Base-by-base conservation (phyloP, 2,113 vertebrate genomes). In the Phocoena phocoena region DNA sequence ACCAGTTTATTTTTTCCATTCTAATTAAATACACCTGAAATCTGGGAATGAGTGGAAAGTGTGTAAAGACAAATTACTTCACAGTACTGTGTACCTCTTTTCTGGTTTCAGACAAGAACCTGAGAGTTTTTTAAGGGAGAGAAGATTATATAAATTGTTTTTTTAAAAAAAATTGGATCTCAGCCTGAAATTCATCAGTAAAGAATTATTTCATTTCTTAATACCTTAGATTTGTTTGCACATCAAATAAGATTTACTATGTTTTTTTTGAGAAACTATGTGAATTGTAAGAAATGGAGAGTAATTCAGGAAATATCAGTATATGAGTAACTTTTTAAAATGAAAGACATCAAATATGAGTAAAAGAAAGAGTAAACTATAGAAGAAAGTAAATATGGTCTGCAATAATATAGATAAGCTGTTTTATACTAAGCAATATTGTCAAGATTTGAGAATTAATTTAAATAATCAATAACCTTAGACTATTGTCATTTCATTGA, bases 371-470 rank as follows among this genome's bases (percentile, higher is more conserved):
- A 23, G 6, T 44, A 41, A 84, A 23, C 26, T 68, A 50, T 47
- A 86, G 5, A 60, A 81, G n/a, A 85, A 85, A 79, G 6, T 44
- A 76, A 86, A 55, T 81, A 82, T 62, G 41, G 86, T 60, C 23
- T 87, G 2, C 25, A 55, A 17, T 76, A 76, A 90, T 88, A 4
- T 55, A 93, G 84, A 62, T 94, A 94, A 81, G 18, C 4, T 93
- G 11, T 68, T 90, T 88, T 36, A 95, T 81, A 97, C 95, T 82
- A 95, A 77, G 47, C 38, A 84, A 95, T 96, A 38, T 55, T 93
- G 23, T 97, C 77, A 97, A 96, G 97, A 98, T 97, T 81, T 94
- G 44, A 91, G 95, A 50, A 17, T 97, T 95, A 65, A 90, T 96
- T 98, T 97, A 70, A 96, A 92, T 97, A 41, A 92, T 95, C 82